Evolutionary conservation across 1,140 invertebrate genomes (phyloP).

Genomic region (Nautilus pompilius): DNA sequence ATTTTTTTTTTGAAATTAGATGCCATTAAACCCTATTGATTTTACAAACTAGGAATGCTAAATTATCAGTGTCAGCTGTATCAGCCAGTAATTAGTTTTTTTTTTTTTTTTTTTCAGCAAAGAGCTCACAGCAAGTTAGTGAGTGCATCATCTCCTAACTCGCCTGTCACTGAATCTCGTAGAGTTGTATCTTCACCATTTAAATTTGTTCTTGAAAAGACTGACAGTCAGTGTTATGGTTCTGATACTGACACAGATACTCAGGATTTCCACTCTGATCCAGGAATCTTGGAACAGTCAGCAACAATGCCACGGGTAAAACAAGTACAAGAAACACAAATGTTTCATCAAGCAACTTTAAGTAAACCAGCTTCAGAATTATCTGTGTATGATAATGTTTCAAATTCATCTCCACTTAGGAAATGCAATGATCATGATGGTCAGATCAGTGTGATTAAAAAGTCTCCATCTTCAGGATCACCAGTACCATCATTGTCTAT

Average conservation of each 20-base stretch:
- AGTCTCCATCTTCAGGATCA: background rate
- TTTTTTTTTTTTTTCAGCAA: slow-evolving; percentile 23
- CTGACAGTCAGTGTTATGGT: slow-evolving; percentile 24
- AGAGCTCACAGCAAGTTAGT: slow-evolving; percentile 31
- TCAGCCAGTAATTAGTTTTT: background rate
- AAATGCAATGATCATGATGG: slow-evolving; percentile 1
- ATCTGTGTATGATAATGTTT: slow-evolving; percentile 84
- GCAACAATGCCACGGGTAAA: slow-evolving; percentile 45
- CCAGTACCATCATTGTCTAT: background rate
- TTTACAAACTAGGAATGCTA: background rate
- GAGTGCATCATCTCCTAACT: slow-evolving; percentile 82
- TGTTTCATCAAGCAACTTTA: slow-evolving; percentile 26
- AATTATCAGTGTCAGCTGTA: background rate
- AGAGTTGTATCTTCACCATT: slow-evolving; percentile 80
- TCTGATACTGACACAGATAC: slow-evolving; percentile 21
- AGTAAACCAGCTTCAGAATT: slow-evolving; percentile 70
- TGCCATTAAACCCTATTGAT: too few species aligned
- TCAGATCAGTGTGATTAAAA: background rate
- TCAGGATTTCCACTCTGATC: slow-evolving; percentile 1
- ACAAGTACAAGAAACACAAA: slow-evolving; percentile 17
- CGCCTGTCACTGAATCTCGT: slow-evolving; percentile 71
- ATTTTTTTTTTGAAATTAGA: too few species aligned
- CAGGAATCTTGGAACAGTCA: slow-evolving; percentile 22
- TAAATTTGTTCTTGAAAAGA: slow-evolving; percentile 69
- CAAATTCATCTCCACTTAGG: slow-evolving; percentile 2